Evolutionary conservation across 2,113 vertebrate species (phyloP).

Genomic region (Lonchura striata): DNA sequence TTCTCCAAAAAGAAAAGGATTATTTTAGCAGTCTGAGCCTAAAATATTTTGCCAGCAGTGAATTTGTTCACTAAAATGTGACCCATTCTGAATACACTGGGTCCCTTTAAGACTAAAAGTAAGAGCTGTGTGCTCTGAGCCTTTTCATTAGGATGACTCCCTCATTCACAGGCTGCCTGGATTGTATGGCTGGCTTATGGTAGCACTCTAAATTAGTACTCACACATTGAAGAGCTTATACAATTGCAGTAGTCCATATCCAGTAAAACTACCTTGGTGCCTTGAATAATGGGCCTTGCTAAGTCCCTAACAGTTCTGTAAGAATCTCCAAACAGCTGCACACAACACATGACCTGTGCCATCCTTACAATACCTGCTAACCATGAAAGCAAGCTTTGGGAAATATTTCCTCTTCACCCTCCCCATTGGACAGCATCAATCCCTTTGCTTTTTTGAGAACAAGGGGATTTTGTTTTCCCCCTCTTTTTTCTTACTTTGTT

Average conservation of each 20-base stretch:
- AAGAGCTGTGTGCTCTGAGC: conserved; percentile 31
- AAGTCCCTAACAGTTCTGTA: conserved; percentile 66
- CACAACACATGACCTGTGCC: conserved; percentile 53
- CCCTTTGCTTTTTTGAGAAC: conserved; percentile 36
- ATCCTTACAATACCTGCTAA: conserved; percentile 64
- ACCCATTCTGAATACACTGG: conserved; percentile 7
- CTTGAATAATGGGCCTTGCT: conserved; percentile 59
- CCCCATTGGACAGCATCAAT: neutral
- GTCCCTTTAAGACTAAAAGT: conserved; percentile 54
- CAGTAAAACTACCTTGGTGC: conserved; percentile 65
- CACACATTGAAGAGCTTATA: conserved; percentile 72
- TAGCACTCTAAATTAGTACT: conserved; percentile 60
- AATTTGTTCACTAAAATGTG: conserved; percentile 3
- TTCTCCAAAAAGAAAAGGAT: neutral
- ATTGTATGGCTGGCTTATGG: conserved; percentile 60
- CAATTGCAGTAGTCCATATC: conserved; percentile 70
- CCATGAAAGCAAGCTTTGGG: conserved; percentile 55
- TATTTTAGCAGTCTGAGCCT: neutral
- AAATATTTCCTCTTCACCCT: conserved; percentile 52
- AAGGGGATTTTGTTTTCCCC: conserved; percentile 25
- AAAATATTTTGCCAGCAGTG: neutral
- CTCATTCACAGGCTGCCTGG: conserved; percentile 55
- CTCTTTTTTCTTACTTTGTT: neutral
- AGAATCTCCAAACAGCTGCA: conserved; percentile 70
- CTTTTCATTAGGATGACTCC: conserved; percentile 57